Conservation (phyloP, 2,113 vertebrate genomes). For the Macrotus californicus region DNA sequence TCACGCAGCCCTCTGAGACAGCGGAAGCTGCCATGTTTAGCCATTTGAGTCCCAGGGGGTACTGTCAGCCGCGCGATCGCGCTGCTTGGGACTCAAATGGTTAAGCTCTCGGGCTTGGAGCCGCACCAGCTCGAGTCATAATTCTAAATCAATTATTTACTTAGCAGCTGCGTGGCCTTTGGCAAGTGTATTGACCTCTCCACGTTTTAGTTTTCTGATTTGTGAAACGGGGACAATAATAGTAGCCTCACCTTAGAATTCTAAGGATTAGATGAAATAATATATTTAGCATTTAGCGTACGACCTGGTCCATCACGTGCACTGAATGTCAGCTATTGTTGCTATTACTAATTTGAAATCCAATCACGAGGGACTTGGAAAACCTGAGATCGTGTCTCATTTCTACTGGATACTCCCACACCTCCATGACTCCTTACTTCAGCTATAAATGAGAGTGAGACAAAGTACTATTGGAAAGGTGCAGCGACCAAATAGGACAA, state of each 20-base stretch:
- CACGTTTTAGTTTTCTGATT: not conserved
- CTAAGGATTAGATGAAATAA: not conserved
- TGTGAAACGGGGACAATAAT: not conserved
- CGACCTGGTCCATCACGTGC: not conserved
- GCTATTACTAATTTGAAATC: not conserved
- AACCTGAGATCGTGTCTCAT: not conserved
- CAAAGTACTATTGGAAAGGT: not conserved
- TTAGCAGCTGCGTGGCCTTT: not conserved
- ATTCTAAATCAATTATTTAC: not conserved
- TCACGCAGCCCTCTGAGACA: not conserved
- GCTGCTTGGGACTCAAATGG: no score
- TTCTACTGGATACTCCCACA: accelerated
- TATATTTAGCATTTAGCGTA: not conserved
- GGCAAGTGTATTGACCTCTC: not conserved
- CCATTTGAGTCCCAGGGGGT: no score
- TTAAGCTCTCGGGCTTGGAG: not conserved
- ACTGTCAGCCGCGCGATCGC: no score
- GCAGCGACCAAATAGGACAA: not conserved
- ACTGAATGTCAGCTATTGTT: not conserved
- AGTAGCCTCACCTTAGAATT: not conserved
- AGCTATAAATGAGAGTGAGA: no score
- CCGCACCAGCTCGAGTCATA: not conserved
- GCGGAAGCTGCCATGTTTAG: not conserved
- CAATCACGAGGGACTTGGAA: not conserved
- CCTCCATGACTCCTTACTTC: not conserved